Conservation (phyloP, 2,797 vertebrate species). For the Peromyscus attwateri region DNA sequence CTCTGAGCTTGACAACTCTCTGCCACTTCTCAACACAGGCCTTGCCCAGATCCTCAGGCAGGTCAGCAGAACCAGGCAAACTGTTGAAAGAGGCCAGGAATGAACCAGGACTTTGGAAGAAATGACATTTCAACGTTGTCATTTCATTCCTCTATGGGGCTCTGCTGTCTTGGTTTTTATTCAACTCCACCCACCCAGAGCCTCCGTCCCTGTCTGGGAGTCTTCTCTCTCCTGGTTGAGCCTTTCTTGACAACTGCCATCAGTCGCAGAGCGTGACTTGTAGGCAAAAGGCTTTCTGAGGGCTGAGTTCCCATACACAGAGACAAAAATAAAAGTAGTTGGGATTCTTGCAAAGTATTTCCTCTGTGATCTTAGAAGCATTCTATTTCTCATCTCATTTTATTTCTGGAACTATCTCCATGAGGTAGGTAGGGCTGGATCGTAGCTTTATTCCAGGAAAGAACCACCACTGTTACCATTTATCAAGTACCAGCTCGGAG, state of each 20-base stretch:
- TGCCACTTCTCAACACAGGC: neutral
- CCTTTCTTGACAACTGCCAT: neutral
- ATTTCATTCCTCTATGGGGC: neutral
- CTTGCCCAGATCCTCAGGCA: neutral
- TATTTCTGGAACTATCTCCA: conserved; percentile 1
- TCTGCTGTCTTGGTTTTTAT: conserved; percentile 8
- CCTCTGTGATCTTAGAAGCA: neutral
- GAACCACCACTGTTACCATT: neutral
- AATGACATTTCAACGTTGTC: neutral
- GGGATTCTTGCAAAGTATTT: conserved; percentile 17
- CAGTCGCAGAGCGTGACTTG: neutral
- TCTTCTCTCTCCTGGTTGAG: neutral
- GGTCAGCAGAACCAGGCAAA: neutral
- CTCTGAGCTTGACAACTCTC: neutral
- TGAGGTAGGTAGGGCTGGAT: neutral
- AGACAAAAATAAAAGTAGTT: conserved; percentile 33
- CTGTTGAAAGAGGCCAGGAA: neutral
- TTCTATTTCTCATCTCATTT: conserved; percentile 28
- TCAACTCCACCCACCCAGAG: neutral
- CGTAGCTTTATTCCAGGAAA: neutral
- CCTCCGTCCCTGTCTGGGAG: neutral
- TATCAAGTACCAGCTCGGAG: neutral
- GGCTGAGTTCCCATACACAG: neutral
- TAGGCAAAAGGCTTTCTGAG: conserved; percentile 10
- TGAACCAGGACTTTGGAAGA: neutral